These are phyloP conservation scores for Leptobrachium leishanense DNA, from an alignment of 2,113 vertebrate genomes.

Conservation along the genomic window DNA sequence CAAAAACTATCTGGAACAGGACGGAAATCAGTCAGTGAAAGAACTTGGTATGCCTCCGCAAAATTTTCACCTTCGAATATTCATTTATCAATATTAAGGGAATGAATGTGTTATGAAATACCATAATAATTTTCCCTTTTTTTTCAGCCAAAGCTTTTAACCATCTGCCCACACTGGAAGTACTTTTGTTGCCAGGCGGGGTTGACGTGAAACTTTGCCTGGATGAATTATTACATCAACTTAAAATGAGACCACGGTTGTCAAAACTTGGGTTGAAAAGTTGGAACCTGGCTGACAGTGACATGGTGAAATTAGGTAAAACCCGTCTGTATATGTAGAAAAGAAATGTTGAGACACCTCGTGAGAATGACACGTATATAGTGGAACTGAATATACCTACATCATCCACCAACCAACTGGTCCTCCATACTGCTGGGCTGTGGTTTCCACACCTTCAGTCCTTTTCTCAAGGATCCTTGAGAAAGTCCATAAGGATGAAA, in stretches of 20 bases:
- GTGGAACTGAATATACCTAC: too few relatives aligned
- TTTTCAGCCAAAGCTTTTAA: slow-evolving; percentile 53
- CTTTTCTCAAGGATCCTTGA: too few relatives aligned
- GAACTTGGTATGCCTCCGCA: slow-evolving; percentile 51
- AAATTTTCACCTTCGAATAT: too few relatives aligned
- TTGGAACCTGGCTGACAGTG: slow-evolving; percentile 56
- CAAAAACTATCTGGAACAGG: slow-evolving; percentile 56
- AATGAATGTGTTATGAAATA: too few relatives aligned
- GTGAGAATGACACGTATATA: too few relatives aligned
- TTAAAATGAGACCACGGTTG: slow-evolving; percentile 46
- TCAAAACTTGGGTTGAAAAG: slow-evolving; percentile 53
- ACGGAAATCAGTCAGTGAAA: slow-evolving; percentile 51
- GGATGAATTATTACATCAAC: slow-evolving; percentile 38
- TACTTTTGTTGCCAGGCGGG: slow-evolving; percentile 55
- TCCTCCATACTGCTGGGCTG: too few relatives aligned
- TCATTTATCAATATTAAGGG: too few relatives aligned
- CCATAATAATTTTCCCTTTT: slow-evolving; percentile 10
- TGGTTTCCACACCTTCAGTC: too few relatives aligned
- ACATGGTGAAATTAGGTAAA: slow-evolving; percentile 56
- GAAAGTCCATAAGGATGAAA: too few relatives aligned
- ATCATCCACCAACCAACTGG: too few relatives aligned
- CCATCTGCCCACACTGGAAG: slow-evolving; percentile 44
- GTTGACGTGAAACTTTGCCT: slow-evolving; percentile 26
- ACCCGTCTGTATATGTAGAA: too few relatives aligned
- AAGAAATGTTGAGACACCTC: too few relatives aligned